phyloP scores from a whole-genome alignment of 1,140 invertebrate genomes.

The Acromyrmex charruanus region DNA sequence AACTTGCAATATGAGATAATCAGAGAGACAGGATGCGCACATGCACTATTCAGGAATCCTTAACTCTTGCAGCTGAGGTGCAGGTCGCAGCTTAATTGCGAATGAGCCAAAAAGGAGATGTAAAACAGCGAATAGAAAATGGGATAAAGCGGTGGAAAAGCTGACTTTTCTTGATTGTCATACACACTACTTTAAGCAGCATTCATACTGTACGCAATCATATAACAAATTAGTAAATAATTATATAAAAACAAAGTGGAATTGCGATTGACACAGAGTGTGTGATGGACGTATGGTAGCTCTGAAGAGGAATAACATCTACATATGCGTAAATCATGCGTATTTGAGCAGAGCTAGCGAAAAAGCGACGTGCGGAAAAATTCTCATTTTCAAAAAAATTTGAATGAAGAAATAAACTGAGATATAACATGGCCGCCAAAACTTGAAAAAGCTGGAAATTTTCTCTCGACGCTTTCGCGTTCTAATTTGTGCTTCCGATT shows the following conservation, averaged over 20 bases:
- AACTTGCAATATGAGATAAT: slow-evolving; percentile 1
- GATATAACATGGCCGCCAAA: slow-evolving; percentile 76
- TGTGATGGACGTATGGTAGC: slow-evolving; percentile 23
- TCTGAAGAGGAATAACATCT: background rate
- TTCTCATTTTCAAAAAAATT: slow-evolving; percentile 40
- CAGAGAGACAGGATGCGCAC: background rate
- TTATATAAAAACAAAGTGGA: background rate
- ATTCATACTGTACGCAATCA: slow-evolving; percentile 19
- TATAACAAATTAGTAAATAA: slow-evolving; percentile 38
- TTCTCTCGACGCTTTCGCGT: slow-evolving; percentile 74
- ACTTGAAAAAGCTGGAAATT: slow-evolving; percentile 86
- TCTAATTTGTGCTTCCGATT: slow-evolving; percentile 78
- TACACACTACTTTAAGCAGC: slow-evolving; percentile 27
- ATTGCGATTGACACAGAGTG: background rate
- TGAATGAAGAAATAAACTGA: slow-evolving; percentile 46
- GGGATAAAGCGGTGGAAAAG: slow-evolving; percentile 17
- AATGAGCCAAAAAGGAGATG: slow-evolving; percentile 48
- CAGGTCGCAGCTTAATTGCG: slow-evolving; percentile 68
- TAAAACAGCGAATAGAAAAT: slow-evolving; percentile 4
- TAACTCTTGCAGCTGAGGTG: slow-evolving; percentile 76
- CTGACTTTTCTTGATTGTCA: slow-evolving; percentile 39
- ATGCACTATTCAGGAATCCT: slow-evolving; percentile 60
- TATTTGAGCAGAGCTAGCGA: slow-evolving; percentile 6
- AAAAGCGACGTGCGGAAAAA: slow-evolving; percentile 15
- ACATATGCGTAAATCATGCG: background rate